Percentiles rank a stretch among this genome's conserved stretches.
phyloP scores from a whole-genome alignment of 2,888 invertebrate genomes.

The Catocala fraxini region DNA sequence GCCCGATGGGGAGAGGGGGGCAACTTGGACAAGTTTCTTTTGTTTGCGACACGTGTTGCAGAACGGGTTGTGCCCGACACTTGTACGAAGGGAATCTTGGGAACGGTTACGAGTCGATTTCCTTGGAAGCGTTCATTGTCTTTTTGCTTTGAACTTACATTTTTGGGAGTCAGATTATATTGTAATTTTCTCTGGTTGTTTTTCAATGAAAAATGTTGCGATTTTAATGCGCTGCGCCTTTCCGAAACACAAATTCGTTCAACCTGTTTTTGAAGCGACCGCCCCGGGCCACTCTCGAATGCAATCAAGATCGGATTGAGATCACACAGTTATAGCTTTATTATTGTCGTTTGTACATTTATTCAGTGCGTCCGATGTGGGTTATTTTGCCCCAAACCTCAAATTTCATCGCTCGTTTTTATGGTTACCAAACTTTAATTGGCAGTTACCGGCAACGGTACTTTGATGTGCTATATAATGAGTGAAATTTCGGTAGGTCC shows the following conservation, averaged over 20 bases:
- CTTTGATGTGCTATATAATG: conserved; percentile 43
- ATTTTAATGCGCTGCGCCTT: conserved; percentile 53
- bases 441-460: conserved; percentile 43
- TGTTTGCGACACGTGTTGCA: conserved; percentile 86
- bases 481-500: conserved; percentile 35
- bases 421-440: conserved; percentile 46
- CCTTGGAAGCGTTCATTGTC: conserved; percentile 63
- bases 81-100: conserved; percentile 74
- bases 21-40: conserved; percentile 80
- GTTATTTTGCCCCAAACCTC: conserved; percentile 48
- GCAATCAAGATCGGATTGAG: conserved; percentile 60
- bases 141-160: conserved; percentile 64
- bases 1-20: conserved; percentile 65
- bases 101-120: conserved; percentile 71
- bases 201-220: conserved; percentile 56
- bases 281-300: conserved; percentile 52
- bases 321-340: conserved; percentile 61
- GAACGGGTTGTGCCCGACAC: conserved; percentile 85
- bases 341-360: conserved; percentile 50
- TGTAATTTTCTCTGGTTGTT: conserved; percentile 60
- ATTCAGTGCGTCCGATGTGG: conserved; percentile 41
- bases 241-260: conserved; percentile 49
- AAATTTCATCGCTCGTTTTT: conserved; percentile 49
- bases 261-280: conserved; percentile 54
- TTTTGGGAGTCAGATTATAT: conserved; percentile 63